Evolutionary conservation across 1,140 invertebrate genomes (phyloP).

Genomic region (Cherax destructor): DNA sequence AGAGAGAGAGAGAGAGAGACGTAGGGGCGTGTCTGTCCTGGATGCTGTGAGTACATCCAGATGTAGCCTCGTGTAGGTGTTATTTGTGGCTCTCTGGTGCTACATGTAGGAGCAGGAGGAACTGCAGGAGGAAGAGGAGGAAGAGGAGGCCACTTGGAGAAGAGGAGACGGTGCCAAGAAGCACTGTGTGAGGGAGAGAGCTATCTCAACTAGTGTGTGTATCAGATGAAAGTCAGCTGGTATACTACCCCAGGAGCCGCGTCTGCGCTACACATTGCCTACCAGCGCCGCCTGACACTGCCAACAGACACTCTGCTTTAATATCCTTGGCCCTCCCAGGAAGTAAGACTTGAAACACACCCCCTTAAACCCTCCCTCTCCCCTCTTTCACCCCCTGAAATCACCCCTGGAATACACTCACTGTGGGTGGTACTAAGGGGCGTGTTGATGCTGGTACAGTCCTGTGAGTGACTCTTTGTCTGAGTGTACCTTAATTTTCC

Average conservation of each 20-base stretch:
- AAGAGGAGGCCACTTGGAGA: background rate
- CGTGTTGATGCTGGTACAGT: background rate
- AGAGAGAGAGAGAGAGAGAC: background rate
- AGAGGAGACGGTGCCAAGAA: background rate
- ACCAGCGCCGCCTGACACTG: slow-evolving; percentile 27
- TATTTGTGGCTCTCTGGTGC: slow-evolving; percentile 17
- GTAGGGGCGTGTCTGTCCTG: slow-evolving; percentile 47
- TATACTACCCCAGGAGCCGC: background rate
- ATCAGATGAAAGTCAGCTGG: slow-evolving; percentile 32
- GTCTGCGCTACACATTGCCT: slow-evolving; percentile 40
- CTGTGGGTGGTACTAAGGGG: background rate
- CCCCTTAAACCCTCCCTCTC: background rate
- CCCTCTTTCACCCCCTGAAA: background rate
- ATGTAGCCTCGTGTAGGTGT: slow-evolving; percentile 8
- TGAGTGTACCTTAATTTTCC: slow-evolving; percentile 1
- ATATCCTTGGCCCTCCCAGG: slow-evolving; percentile 58
- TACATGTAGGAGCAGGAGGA: background rate
- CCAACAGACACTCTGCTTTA: slow-evolving; percentile 63
- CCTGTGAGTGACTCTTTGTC: slow-evolving; percentile 9
- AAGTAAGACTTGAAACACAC: slow-evolving; percentile 30
- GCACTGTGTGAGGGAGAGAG: background rate
- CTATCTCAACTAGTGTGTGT: slow-evolving; percentile 29
- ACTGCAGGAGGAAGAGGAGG: slow-evolving; percentile 9
- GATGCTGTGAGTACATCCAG: background rate
- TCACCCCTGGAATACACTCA: background rate